Evolutionary conservation across 2,113 vertebrate species (phyloP), one percentile per base, ranked within the genome.

Genomic region (Xerus inauris): DNA sequence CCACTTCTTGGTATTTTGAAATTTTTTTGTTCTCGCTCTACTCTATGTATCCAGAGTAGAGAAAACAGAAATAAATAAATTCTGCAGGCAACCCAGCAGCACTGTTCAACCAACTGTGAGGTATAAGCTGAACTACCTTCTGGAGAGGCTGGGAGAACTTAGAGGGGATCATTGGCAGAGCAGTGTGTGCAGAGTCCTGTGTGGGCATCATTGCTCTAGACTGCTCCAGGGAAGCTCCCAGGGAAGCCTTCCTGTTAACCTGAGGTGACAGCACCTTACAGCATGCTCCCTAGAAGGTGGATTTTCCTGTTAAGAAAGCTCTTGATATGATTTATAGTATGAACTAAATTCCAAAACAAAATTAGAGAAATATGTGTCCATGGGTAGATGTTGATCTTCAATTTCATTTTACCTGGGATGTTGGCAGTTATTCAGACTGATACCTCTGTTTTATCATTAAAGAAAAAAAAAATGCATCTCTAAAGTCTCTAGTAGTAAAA

Each of bases 1-100:
- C 28, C 24, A 79, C 40, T 69, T 89, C n/a, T 80, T 92, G 82
- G 42, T 62, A 88, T 71, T 92, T 90, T 84, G 42, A 92, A 95
- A 79, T 47, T 42, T 72, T 62, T 77, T 71, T 49, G 82, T 67
- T 35, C 24, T 28, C 35, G 42, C 92, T 93, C 65, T 13, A 24
- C 26, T 94, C 8, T 80, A 89, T 86, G 6, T 89, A 94, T 85
- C 82, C 20, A 94, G 72, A 92, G 57, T 32, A 90, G 20, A 57
- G 13, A 93, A 20, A 76, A 80, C 17, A 90, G 57, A 90, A 85
- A 90, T 89, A 89, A 54, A 49, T 47, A 28, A 80, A 71, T 84
- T 76, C 57, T 90, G 71, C 14, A 30, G 76, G 71, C 77, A 82
- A 45, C 28, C n/a, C 11, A 59, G 49, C 4, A 76, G 71, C 24